Percentiles rank a stretch among this genome's conserved stretches.
Conservation (phyloP, 2,888 invertebrate genomes). For the Stenurella melanura region DNA sequence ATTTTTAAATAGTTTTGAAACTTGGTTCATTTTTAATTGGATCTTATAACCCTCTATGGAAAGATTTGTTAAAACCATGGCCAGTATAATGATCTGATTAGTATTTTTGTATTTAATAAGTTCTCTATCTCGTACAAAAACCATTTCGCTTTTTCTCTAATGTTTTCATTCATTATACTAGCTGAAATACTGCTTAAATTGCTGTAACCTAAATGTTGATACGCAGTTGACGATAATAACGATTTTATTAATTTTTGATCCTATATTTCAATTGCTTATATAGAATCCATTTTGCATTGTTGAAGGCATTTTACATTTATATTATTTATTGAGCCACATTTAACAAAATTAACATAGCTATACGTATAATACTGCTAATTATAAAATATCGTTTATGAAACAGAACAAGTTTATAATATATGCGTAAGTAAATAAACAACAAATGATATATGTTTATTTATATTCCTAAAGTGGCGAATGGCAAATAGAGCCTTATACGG, state of each 20-base stretch:
- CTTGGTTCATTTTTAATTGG: too few relatives aligned
- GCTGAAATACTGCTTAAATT: neutral
- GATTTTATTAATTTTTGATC: conserved; percentile 11
- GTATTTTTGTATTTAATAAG: too few relatives aligned
- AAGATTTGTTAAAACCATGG: too few relatives aligned
- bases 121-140: too few relatives aligned
- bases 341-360: conserved; percentile 55
- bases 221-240: conserved; percentile 7
- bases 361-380: conserved; percentile 44
- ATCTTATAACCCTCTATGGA: too few relatives aligned
- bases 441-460: neutral
- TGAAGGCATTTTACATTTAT: conserved; percentile 67
- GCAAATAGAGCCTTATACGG: conserved; percentile 5
- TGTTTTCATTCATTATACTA: too few relatives aligned
- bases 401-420: conserved; percentile 2
- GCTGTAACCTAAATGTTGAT: neutral
- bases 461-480: conserved; percentile 6
- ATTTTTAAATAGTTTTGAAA: too few relatives aligned
- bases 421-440: conserved; percentile 8
- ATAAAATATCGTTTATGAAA: conserved; percentile 25
- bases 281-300: conserved; percentile 68
- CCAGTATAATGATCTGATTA: too few relatives aligned
- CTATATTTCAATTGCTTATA: conserved; percentile 30
- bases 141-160: too few relatives aligned
- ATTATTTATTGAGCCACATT: conserved; percentile 64